These are phyloP conservation scores for Pentalonia nigronervosa DNA, from an alignment of 1,140 invertebrate genomes.

Conservation along the genomic window DNA sequence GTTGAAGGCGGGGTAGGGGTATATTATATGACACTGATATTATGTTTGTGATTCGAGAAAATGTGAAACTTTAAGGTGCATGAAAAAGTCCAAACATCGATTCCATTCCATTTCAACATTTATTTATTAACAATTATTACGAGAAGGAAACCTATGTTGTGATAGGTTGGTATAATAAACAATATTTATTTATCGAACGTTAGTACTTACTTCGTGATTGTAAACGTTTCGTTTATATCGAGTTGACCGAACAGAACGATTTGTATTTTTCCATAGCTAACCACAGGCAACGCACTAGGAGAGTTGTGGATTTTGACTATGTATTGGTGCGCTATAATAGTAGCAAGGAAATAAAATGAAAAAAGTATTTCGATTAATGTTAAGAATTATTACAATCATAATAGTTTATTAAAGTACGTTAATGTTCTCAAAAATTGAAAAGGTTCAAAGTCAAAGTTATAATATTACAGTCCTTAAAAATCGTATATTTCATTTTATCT, in stretches of 20 bases:
- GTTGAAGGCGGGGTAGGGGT: too few relatives aligned
- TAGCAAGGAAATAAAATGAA: not conserved
- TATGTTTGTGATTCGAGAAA: not conserved
- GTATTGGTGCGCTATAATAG: slow-evolving; percentile 80
- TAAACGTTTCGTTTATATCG: slow-evolving; percentile 86
- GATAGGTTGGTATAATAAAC: not conserved
- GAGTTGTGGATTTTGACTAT: slow-evolving; percentile 81
- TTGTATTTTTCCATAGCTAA: slow-evolving; percentile 83
- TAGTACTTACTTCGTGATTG: slow-evolving; percentile 77
- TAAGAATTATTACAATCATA: not conserved
- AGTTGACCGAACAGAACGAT: slow-evolving; percentile 82
- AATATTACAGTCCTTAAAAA: not conserved
- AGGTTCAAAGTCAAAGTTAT: not conserved
- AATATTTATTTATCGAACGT: not conserved
- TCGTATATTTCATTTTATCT: not conserved
- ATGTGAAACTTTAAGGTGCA: not conserved
- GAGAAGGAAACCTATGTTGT: not conserved
- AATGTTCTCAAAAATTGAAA: not conserved
- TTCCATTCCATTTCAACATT: not conserved
- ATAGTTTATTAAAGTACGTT: not conserved
- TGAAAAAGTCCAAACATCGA: not conserved
- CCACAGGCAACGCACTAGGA: slow-evolving; percentile 70
- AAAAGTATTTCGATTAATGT: not conserved
- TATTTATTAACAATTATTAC: not conserved
- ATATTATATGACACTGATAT: too few relatives aligned